A percentile compares a stretch with the other conserved stretches of the same genome.
These are phyloP conservation scores for Lycocerus yunnanus DNA, from an alignment of 2,888 invertebrate genomes.

Conservation along the genomic window DNA sequence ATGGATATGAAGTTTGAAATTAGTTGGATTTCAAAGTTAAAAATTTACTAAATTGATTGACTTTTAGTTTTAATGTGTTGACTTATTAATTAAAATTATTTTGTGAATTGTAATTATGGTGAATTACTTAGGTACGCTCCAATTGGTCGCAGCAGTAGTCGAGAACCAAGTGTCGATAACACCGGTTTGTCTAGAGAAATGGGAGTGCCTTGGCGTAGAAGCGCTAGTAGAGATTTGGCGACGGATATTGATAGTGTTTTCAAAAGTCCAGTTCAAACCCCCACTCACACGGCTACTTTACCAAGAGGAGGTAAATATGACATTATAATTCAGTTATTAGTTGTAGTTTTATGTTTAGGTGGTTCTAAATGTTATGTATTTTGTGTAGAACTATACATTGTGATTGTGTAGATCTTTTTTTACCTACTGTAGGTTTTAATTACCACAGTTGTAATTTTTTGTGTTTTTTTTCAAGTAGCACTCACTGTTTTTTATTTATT, in stretches of 20 bases:
- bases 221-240: slow-evolving; percentile 69
- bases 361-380: slow-evolving; percentile 15
- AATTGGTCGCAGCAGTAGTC: slow-evolving; percentile 54
- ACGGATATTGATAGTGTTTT: slow-evolving; percentile 77
- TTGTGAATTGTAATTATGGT: background rate
- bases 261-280: slow-evolving; percentile 58
- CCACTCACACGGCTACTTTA: slow-evolving; percentile 59
- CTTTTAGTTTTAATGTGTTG: background rate
- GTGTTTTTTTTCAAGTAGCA: slow-evolving; percentile 26
- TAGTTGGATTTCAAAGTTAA: background rate
- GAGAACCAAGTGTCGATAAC: slow-evolving; percentile 46
- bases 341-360: slow-evolving; percentile 29
- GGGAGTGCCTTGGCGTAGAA: slow-evolving; percentile 63
- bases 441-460: slow-evolving; percentile 26
- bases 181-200: slow-evolving; percentile 39
- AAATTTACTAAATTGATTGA: background rate
- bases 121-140: slow-evolving; percentile 50
- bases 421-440: slow-evolving; percentile 14
- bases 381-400: slow-evolving; percentile 13
- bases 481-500: slow-evolving; percentile 31
- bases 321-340: slow-evolving; percentile 36
- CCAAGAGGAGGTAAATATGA: slow-evolving; percentile 73
- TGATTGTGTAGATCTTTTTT: slow-evolving; percentile 20
- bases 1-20: background rate
- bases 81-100: background rate